Base-by-base conservation (phyloP, 2,797 vertebrate genomes). In the Hapalemur alaotrensis region DNA sequence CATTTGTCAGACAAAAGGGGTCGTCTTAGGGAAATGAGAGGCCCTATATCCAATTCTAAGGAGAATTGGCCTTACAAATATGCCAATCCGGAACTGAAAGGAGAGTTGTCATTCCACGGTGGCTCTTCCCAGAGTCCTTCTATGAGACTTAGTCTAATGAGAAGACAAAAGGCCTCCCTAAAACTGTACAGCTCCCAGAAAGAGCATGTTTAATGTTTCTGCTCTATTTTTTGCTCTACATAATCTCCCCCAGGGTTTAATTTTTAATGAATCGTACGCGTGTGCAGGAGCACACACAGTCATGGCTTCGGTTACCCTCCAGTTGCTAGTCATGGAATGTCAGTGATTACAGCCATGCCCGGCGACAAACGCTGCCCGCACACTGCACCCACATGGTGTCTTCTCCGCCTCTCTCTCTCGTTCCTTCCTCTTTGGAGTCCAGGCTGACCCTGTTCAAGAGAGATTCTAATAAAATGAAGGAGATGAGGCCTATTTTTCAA, bases 21-120 rank as follows among this genome's bases (percentile, higher is more conserved):
- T 82, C 61, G 35, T 95, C 54, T 88, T 87, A 4, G 38, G 91
- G n/a, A 65, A 97, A 79, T 0, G 6, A 65, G 65, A 89, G 52
- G 48, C n/a, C 73, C 52, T 20, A 18, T 12, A 18, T 20, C 46
- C 41, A 85, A 65, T n/a, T 43, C 28, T 59, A 59, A 80, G 22
- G 17, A 86, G 28, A 38, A 73, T 7, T 25, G 50, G 13, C 23
- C 52, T 57, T 28, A 57, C 23, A 57, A 28, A 25, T 28, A 38
- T 3, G 25, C 50, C 76, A 79, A 10, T 79, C 50, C 50, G 4
- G 76, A 57, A 30, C 4, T 3, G 38, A 69, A 63, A 80, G 30
- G 12, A 83, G 23, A 12, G 41, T 11, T 25, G 57, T 14, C 28
- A 43, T 17, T 25, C 57, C 1, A 1, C 0, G 1, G 22, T 20